Conservation (phyloP, 2,113 vertebrate species). For the Leucoraja erinaceus region DNA sequence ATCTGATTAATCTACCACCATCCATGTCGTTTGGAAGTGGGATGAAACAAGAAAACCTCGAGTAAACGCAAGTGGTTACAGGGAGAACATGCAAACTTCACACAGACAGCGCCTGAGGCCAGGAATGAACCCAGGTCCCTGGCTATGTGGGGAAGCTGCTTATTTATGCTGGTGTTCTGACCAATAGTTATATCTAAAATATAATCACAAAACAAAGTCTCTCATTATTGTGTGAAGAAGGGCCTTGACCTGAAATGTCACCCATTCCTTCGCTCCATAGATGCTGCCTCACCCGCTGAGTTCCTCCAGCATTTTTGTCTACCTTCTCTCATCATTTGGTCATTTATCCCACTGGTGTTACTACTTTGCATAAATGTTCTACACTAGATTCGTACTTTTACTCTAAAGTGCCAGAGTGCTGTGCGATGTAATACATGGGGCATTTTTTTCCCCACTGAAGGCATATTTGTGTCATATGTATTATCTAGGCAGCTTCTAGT, state of each 20-base stretch:
- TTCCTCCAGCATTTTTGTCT: too few relatives aligned
- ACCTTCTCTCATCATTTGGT: not conserved
- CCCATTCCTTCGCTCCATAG: too few relatives aligned
- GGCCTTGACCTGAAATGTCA: too few relatives aligned
- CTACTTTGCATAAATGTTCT: not conserved
- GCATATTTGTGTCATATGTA: not conserved
- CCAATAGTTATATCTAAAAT: not conserved
- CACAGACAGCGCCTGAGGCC: too few relatives aligned
- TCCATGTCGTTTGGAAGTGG: too few relatives aligned
- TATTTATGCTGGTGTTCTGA: not conserved
- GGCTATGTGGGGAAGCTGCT: too few relatives aligned
- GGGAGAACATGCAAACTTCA: too few relatives aligned
- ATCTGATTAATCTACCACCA: too few relatives aligned
- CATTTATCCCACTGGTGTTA: not conserved
- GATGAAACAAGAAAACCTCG: too few relatives aligned
- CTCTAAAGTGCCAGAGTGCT: not conserved
- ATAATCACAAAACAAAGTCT: not conserved
- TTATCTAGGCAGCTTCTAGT: not conserved
- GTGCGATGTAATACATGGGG: not conserved
- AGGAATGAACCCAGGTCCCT: too few relatives aligned
- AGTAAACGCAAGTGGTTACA: too few relatives aligned
- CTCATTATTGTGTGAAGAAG: not conserved
- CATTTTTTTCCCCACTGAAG: not conserved
- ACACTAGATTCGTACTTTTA: not conserved
- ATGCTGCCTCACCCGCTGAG: too few relatives aligned